phyloP scores from a whole-genome alignment of 2,888 invertebrate species.

The Germaria angustata region DNA sequence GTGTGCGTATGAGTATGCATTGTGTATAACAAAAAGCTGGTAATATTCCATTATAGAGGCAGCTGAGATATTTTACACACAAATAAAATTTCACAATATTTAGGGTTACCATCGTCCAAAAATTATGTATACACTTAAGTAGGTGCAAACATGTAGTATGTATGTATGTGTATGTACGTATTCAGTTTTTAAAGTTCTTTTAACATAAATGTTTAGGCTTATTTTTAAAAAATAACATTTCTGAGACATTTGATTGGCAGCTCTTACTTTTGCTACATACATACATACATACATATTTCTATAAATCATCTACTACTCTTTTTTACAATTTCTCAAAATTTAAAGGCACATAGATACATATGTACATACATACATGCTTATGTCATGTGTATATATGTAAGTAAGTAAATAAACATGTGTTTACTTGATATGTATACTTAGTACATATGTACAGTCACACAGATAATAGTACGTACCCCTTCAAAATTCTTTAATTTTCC shows the following conservation, averaged over 20 bases:
- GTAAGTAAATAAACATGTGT: no score
- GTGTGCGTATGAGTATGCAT: no score
- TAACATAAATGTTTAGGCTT: no score
- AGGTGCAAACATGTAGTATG: not conserved
- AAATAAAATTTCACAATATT: constrained; percentile 52
- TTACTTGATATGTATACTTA: no score
- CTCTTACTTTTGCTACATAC: constrained; percentile 31
- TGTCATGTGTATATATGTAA: not conserved
- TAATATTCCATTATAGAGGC: constrained; percentile 57
- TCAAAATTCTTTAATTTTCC: no score
- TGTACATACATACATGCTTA: not conserved
- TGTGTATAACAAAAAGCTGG: constrained; percentile 3
- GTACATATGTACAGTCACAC: no score
- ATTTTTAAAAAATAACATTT: not conserved
- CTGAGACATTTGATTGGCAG: constrained; percentile 25
- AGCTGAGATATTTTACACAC: constrained; percentile 34
- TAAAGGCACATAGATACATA: constrained; percentile 11
- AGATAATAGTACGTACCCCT: no score
- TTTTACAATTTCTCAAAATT: constrained; percentile 28
- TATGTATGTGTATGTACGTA: not conserved
- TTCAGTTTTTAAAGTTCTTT: no score
- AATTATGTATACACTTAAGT: not conserved
- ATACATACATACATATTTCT: no score
- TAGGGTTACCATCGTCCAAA: constrained; percentile 39
- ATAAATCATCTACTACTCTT: constrained; percentile 30